Base-by-base conservation (phyloP, 2,113 vertebrate species). In the Camelus dromedarius region DNA sequence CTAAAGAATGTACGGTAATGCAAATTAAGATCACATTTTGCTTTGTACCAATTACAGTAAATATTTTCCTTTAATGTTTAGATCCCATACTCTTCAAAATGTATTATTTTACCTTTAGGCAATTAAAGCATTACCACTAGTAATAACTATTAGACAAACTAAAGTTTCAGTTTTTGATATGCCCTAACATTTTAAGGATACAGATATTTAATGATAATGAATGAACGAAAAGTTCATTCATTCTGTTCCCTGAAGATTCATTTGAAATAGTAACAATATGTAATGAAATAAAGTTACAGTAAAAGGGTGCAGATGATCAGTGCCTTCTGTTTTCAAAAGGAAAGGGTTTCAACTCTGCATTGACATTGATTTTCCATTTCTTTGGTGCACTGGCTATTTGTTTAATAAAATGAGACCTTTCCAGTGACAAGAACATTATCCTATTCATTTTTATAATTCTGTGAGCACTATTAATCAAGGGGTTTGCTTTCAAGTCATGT, bases 361-460 rank as follows among this genome's bases (percentile, higher is more conserved):
- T 96, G 75, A 73, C 38, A 64, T 75, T 92, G 69, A 60, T 95
- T 96, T 97, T 92, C 26, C 32, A 52, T 89, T 90, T 90, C 50
- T 50, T 38, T 52, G 7, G 9, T n/a, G 15, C 6, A 50, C 19
- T 35, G 97, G n/a, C 46, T 91, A 95, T 92, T 69, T 81, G 95
- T 80, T 83, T 83, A 93, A 96, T 72, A 82, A 89, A 93, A 94
- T 22, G 76, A 1, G 3, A 60, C 60, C 89, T 98, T 96, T 93
- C 62, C 8, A 50, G 32, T 82, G 35, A 92, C 73, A 97, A 97
- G 86, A 85, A 66, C 46, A 88, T 96, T 91, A 95, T 62, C 93
- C 97, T 42, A 90, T 54, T 84, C 42, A 66, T 87, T 96, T 84
- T 62, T 72, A 3, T 60, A 70, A 84, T 81, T 79, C 70, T 72